Conservation (phyloP, 2,888 invertebrate genomes). For the Ophioninae sp. region DNA sequence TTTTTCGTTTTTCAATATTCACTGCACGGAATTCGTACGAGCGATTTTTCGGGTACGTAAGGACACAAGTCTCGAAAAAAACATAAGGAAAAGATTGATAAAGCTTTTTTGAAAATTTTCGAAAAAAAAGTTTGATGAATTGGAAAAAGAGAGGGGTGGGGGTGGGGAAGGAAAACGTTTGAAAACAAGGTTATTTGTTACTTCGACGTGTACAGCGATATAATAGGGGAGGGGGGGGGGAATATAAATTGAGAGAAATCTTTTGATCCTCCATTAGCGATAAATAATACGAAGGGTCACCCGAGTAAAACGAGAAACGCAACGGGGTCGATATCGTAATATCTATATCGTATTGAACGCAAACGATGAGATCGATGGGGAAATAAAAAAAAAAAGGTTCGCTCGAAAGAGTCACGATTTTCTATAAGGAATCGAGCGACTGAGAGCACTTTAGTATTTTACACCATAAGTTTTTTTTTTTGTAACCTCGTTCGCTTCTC, state of each 20-base stretch:
- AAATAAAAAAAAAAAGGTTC: conserved; percentile 45
- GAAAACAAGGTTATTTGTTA: conserved; percentile 9
- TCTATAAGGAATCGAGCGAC: conserved; percentile 39
- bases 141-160: not conserved
- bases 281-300: conserved; percentile 48
- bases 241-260: conserved; percentile 40
- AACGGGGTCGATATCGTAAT: not conserved
- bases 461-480: not conserved
- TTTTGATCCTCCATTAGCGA: conserved; percentile 52
- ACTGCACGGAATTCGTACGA: not conserved
- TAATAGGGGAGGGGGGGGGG: conserved; percentile 1
- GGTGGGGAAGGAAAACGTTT: conserved; percentile 1
- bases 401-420: conserved; percentile 33
- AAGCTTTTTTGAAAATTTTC: not conserved
- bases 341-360: not conserved
- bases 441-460: conserved; percentile 41
- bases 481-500: conserved; percentile 1
- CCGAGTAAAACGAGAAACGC: conserved; percentile 26
- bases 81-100: not conserved
- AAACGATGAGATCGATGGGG: conserved; percentile 45
- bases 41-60: not conserved
- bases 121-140: not conserved
- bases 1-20: not conserved
- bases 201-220: not conserved
- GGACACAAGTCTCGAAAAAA: not conserved